Evolutionary conservation across 2,797 vertebrate genomes (phyloP).

Genomic region (Gephyroberyx darwinii): DNA sequence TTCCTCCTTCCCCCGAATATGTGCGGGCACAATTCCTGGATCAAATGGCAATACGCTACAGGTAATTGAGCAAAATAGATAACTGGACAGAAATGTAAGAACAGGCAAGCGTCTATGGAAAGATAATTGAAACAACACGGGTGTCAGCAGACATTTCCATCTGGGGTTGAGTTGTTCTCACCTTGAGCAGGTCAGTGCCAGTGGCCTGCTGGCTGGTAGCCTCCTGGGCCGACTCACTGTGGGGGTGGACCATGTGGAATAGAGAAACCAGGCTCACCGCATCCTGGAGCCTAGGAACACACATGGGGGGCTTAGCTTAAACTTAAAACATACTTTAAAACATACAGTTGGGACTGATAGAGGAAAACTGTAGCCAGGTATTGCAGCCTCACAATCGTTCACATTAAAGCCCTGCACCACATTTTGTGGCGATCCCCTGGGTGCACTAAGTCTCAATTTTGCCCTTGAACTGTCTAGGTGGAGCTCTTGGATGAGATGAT

Average conservation of each 20-base stretch:
- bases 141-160: conserved; percentile 4
- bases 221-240: conserved; percentile 86
- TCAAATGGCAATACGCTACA: conserved; percentile 21
- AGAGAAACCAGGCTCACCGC: conserved; percentile 85
- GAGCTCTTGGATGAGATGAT: too few relatives aligned
- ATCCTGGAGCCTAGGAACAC: conserved; percentile 83
- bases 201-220: conserved; percentile 80
- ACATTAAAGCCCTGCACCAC: too few relatives aligned
- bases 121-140: background rate
- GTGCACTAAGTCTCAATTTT: too few relatives aligned
- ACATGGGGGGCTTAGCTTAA: background rate
- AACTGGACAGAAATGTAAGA: background rate
- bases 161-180: conserved; percentile 58
- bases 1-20: conserved; percentile 39
- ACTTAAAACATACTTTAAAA: too few relatives aligned
- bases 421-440: too few relatives aligned
- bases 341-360: too few relatives aligned
- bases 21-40: conserved; percentile 6
- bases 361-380: too few relatives aligned
- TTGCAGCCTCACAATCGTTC: too few relatives aligned
- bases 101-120: background rate
- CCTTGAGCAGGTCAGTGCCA: conserved; percentile 89
- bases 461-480: too few relatives aligned
- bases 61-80: background rate
- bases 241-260: conserved; percentile 90